Evolutionary conservation across 2,797 vertebrate genomes (phyloP), one percentile per base, ranked within the genome.

Genomic region (Gallirallus australis): DNA sequence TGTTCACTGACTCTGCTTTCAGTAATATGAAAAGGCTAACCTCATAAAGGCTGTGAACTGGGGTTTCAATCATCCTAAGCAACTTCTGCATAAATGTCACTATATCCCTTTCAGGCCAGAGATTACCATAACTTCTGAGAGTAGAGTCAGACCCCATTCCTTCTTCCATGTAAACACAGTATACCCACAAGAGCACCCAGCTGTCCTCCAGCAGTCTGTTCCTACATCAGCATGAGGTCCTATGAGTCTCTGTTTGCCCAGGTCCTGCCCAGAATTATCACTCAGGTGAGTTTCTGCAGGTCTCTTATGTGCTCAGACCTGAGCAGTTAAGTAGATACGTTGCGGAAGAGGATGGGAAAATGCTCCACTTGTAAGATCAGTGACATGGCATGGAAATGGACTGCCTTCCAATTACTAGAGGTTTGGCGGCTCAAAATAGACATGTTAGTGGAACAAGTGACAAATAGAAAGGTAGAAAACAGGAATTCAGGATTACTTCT

Each of bases 21-120:
- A 92, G 72, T 97, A 96, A 89, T 85, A 84, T 48, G 64, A 94
- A 94, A 89, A 71, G 50, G 82, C 27, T 75, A 72, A 93, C 28
- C 33, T 28, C 19, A 25, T 56, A 54, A 89, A 91, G 50, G 54
- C 33, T 61, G 28, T 1, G 2, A 93, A 54, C 25, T 7, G 11
- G 12, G 13, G 25, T 73, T 79, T 68, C 17, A 17, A n/a, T 50
- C 18, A 31, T 63, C 47, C 69, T 75, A 50, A 86, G 31, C 9
- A 27, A 40, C 23, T 68, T 82, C 45, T 45, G 28, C 68, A 47
- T 45, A 45, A 82, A 70, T 5, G 15, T 73, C 13, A 14, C 31
- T 73, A 37, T 23, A 39, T 28, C 27, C 48, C 6, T 56, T 70
- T 65, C 8, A 28, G 53, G 54, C 7, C n/a, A 79, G 15, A 23